Evolutionary conservation across 2,797 vertebrate genomes (phyloP).

Genomic region (Manis javanica): DNA sequence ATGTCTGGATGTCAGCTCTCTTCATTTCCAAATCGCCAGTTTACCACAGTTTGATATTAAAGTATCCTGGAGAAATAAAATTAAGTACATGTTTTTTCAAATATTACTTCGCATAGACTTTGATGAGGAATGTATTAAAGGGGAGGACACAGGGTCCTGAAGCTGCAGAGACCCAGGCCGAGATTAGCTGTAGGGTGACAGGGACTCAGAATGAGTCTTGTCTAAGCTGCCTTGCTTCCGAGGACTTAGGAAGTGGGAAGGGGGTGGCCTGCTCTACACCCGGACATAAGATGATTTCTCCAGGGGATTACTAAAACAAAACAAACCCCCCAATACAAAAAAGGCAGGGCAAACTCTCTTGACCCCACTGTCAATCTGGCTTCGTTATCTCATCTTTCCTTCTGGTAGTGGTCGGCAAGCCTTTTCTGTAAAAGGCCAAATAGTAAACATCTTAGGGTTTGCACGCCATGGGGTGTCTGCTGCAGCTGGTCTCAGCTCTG

Average conservation of each 20-base stretch:
- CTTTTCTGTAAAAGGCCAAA: background rate
- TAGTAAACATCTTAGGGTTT: background rate
- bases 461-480: background rate
- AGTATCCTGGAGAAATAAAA: background rate
- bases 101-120: background rate
- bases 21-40: background rate
- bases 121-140: background rate
- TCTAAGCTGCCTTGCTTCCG: background rate
- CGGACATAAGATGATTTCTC: background rate
- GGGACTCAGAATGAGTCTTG: background rate
- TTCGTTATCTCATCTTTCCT: background rate
- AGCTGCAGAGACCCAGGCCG: background rate
- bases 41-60: background rate
- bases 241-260: background rate
- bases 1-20: background rate
- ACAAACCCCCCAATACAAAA: background rate
- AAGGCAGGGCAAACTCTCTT: background rate
- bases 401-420: background rate
- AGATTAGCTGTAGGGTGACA: background rate
- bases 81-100: background rate
- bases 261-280: background rate
- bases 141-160: too few relatives aligned
- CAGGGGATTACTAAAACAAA: background rate
- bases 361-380: background rate
- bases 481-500: background rate